A percentile compares a stretch with the other conserved stretches of the same genome.
phyloP scores from a whole-genome alignment of 2,888 invertebrate genomes.

The Chloromyia formosa region DNA sequence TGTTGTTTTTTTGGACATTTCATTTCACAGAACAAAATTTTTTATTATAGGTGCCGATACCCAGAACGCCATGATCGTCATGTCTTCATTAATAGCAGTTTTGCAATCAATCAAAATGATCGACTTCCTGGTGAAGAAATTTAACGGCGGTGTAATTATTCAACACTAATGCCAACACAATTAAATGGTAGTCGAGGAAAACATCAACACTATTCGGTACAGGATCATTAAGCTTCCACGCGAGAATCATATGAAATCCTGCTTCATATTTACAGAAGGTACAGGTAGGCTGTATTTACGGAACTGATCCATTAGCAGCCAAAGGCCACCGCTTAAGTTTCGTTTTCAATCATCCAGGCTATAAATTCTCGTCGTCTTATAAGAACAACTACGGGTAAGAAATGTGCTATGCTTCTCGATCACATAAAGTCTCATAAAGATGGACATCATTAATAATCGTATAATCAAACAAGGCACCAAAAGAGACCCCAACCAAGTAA shows the following conservation, averaged over 20 bases:
- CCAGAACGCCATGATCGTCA: neutral
- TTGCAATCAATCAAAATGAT: conserved; percentile 38
- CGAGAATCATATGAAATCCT: neutral
- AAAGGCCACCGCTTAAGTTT: conserved; percentile 47
- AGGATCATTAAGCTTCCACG: conserved; percentile 35
- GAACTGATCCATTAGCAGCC: conserved; percentile 25
- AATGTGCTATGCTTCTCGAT: neutral
- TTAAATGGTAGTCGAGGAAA: conserved; percentile 27
- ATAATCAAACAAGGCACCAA: conserved; percentile 54
- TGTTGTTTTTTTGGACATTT: conserved; percentile 30
- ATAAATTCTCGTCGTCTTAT: conserved; percentile 53
- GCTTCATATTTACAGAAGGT: neutral
- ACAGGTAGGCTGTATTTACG: neutral
- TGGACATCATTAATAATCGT: conserved; percentile 54
- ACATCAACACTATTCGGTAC: conserved; percentile 33
- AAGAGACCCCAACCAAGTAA: conserved; percentile 47
- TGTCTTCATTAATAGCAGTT: conserved; percentile 34
- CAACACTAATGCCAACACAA: conserved; percentile 5
- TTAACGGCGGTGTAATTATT: conserved; percentile 31
- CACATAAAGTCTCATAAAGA: conserved; percentile 27
- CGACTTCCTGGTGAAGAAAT: conserved; percentile 38
- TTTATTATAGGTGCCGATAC: neutral
- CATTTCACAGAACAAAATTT: conserved; percentile 4
- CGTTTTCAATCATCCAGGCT: conserved; percentile 54
- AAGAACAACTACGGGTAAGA: conserved; percentile 47